Base-by-base conservation (phyloP, 2,888 invertebrate species). In the Agrotis clavis region DNA sequence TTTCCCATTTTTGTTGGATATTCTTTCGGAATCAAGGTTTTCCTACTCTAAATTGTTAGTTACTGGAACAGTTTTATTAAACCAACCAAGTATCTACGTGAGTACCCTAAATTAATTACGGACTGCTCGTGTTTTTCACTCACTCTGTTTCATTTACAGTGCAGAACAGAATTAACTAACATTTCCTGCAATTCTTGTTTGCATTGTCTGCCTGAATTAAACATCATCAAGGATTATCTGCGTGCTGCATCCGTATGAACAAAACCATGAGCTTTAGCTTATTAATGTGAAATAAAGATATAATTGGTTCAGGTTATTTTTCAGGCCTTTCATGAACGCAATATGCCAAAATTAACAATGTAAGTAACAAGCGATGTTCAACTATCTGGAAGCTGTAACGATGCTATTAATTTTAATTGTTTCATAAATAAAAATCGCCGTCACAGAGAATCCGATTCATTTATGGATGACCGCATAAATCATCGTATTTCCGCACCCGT, bases 381-480 rank as follows among this genome's bases (percentile, higher is more conserved):
- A 84, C 83, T 83, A 83, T 79, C 77, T 77, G 79, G 54, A 77
- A 73, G 35, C 72, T 65, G 59, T 75, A 84, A 77, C 84, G 68
- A 82, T n/a, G 47, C 77, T 77, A 78, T 86, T 84, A 77, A 78
- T 85, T 86, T 86, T 86, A 86, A 84, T 84, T 86, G 84, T 84
- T 80, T 79, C 72, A 79, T 81, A 83, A 86, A 86, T 85, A 84
- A 84, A 86, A 85, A 81, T 67, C 72, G 74, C 73, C 47, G 62
- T 72, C 78, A 69, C 65, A 73, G 69, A 79, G 62, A 74, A 79
- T 77, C 71, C 70, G 81, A 76, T 79, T 85, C 77, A 82, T 86
- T 86, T 86, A 82, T 79, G 77, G 77, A 83, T 81, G 81, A 79
- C 77, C 85, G 73, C 79, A 85, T 86, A 79, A 86, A 86, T 86